phyloP scores from a whole-genome alignment of 1,140 invertebrate species.

The Drosophila takahashii region DNA sequence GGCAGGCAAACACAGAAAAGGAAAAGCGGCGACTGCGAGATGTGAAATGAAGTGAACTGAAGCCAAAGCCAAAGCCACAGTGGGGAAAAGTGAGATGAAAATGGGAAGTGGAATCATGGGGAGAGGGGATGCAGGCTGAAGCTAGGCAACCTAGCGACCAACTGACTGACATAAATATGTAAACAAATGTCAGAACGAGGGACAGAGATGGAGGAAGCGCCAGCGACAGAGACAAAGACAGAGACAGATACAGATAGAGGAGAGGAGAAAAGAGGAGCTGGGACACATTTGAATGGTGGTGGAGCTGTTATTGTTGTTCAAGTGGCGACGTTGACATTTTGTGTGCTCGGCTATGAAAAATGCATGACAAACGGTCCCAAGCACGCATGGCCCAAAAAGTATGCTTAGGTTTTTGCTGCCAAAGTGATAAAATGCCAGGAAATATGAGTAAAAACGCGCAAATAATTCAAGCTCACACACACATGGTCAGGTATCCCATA shows the following conservation, averaged over 20 bases:
- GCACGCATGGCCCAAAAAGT: slow-evolving; percentile 60
- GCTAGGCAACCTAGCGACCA: slow-evolving; percentile 67
- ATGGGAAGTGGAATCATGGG: neutral
- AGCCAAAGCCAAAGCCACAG: slow-evolving; percentile 51
- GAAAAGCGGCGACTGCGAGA: slow-evolving; percentile 45
- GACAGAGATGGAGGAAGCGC: slow-evolving; percentile 46
- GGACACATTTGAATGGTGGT: slow-evolving; percentile 58
- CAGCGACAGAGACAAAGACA: slow-evolving; percentile 3
- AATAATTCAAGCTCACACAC: slow-evolving; percentile 66
- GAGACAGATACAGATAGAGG: slow-evolving; percentile 5
- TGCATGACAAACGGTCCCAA: slow-evolving; percentile 76
- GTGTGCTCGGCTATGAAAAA: slow-evolving; percentile 63
- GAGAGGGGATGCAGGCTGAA: slow-evolving; percentile 16
- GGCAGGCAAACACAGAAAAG: slow-evolving; percentile 63
- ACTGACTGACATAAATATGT: slow-evolving; percentile 81
- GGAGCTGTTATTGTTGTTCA: slow-evolving; percentile 71
- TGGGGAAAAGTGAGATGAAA: slow-evolving; percentile 23
- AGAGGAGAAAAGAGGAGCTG: slow-evolving; percentile 3
- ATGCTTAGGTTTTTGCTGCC: slow-evolving; percentile 50
- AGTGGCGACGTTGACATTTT: slow-evolving; percentile 74
- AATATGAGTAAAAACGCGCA: slow-evolving; percentile 77
- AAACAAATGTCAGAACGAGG: slow-evolving; percentile 83
- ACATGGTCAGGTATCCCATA: slow-evolving; percentile 4
- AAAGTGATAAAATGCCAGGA: slow-evolving; percentile 62
- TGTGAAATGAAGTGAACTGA: slow-evolving; percentile 67